Percentiles rank a stretch among this genome's conserved stretches.
Evolutionary conservation across 2,888 invertebrate species (phyloP).

Genomic region (Agriopis marginaria): DNA sequence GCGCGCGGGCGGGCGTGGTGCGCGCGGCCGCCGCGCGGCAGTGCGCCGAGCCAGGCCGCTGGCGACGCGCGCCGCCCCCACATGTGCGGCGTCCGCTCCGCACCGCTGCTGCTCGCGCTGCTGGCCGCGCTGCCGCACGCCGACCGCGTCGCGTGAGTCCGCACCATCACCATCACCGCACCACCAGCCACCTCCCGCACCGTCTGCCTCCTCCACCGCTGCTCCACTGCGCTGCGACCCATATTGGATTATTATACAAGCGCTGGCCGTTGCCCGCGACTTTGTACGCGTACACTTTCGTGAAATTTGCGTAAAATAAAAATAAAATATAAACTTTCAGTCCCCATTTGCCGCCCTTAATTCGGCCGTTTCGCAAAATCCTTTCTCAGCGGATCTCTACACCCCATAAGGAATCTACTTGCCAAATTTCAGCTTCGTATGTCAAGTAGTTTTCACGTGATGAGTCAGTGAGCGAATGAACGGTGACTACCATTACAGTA

Average conservation of each 20-base stretch:
- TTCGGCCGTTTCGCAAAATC: too few relatives aligned
- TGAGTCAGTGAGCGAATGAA: too few relatives aligned
- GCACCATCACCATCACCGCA: neutral
- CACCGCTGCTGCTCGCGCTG: slow-evolving; percentile 61
- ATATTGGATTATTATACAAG: neutral
- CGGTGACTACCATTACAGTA: too few relatives aligned
- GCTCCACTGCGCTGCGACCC: neutral
- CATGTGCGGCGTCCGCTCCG: slow-evolving; percentile 59
- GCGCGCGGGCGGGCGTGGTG: slow-evolving; percentile 23
- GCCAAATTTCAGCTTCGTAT: neutral
- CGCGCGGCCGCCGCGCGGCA: slow-evolving; percentile 41
- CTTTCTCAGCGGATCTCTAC: too few relatives aligned
- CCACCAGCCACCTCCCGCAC: neutral
- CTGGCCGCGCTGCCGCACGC: slow-evolving; percentile 62
- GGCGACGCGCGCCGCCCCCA: slow-evolving; percentile 47
- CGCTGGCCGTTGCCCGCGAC: neutral
- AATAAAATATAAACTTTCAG: too few relatives aligned
- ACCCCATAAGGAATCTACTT: neutral
- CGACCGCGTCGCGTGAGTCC: slow-evolving; percentile 64
- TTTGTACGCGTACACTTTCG: neutral
- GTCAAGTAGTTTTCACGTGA: too few relatives aligned
- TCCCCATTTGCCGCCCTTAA: too few relatives aligned
- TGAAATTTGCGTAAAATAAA: too few relatives aligned
- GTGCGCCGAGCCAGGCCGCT: slow-evolving; percentile 53
- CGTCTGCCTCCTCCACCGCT: neutral